phyloP scores from a whole-genome alignment of 2,797 vertebrate species.

The Manis pentadactyla region DNA sequence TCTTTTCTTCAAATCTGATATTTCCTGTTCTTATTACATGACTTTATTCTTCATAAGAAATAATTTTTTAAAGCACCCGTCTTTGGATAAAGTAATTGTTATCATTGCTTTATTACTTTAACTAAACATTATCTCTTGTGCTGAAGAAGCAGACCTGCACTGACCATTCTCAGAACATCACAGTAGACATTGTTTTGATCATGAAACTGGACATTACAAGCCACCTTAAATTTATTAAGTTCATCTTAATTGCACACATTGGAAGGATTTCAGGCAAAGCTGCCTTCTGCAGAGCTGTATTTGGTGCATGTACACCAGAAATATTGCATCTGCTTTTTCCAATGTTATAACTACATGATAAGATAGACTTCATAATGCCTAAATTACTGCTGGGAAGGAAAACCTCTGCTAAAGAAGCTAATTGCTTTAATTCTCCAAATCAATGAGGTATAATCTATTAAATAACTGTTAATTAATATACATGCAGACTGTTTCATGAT shows the following conservation, averaged over 20 bases:
- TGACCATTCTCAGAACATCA: slow-evolving; percentile 12
- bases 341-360: not conserved
- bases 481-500: not conserved
- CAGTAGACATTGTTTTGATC: slow-evolving; percentile 6
- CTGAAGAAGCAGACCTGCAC: not conserved
- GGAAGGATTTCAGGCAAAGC: not conserved
- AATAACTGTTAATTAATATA: slow-evolving; percentile 36
- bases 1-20: not conserved
- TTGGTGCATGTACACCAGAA: not conserved
- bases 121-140: not conserved
- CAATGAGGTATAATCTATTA: not conserved
- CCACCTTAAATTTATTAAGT: slow-evolving; percentile 40
- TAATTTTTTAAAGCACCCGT: not conserved
- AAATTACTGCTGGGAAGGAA: slow-evolving; percentile 35
- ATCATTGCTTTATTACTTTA: slow-evolving; percentile 19
- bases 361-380: not conserved
- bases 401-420: not conserved
- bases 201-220: not conserved
- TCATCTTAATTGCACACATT: not conserved
- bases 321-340: not conserved
- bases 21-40: not conserved
- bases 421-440: slow-evolving; percentile 51
- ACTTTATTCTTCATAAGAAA: slow-evolving; percentile 13
- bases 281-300: not conserved
- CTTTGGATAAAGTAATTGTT: not conserved